Base-by-base conservation (phyloP, 92 coral and sea anemone genomes). In the Galaxea fascicularis region DNA sequence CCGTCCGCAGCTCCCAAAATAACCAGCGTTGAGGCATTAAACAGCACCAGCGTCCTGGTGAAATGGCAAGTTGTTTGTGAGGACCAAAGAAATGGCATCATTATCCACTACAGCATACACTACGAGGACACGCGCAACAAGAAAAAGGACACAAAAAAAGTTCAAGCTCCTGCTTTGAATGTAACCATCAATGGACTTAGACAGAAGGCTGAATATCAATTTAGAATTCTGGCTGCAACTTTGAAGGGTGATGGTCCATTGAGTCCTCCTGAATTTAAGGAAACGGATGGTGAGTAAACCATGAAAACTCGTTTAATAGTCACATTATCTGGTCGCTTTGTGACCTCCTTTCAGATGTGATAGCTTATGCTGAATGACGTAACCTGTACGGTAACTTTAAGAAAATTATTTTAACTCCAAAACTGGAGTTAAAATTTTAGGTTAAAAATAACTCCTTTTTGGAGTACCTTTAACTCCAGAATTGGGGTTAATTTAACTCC, bases 191-290 rank as follows among this genome's bases (percentile, higher is more conserved):
- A 17, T 31, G 78, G 86, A 1, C 59, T 82, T 18, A 56, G 56
- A 13, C 86, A 82, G 69, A 51, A 63, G 64, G 62, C 78, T 4
- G 4, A 10, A 31, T 82, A 82, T 39, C 6, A 56, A 41, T 24
- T 82, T 59, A 30, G 10, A 47, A 28, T 82, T 39, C 4, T 39
- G 69, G 86, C 86, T 44, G 77, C 41, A 35, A 82, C 78, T 22
- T 59, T 64, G n/a, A 70, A 71, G 49, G 86, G 86, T 9, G 10
- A 11, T 39, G 78, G 86, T 30, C 68, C 35, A 54, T 0, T 3
- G 3, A 82, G 78, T 28, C 10, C 13, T 0, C 22, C 69, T 24
- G 39, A 14, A 16, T 3, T 0, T 17, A 27, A 4, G 1, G 18
- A 31, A 35, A 82, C 86, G 10, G 2, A 54, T 0, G 78, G 86